Evolutionary conservation across 2,888 invertebrate genomes (phyloP).

Genomic region (Spodoptera exigua): DNA sequence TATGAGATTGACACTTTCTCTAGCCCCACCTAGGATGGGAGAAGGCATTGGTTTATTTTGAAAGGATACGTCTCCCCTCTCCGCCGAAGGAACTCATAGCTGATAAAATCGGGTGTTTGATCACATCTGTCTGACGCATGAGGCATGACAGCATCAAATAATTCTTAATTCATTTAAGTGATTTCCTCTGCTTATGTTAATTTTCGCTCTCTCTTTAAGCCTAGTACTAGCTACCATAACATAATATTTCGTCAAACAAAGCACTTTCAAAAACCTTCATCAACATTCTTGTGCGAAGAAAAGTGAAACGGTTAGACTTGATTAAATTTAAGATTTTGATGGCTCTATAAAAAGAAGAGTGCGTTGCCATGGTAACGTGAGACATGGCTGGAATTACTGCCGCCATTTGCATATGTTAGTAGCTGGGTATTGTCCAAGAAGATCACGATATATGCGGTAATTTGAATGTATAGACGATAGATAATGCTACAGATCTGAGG

Average conservation of each 20-base stretch:
- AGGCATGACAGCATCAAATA: slow-evolving; percentile 14
- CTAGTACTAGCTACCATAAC: no score
- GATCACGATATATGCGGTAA: slow-evolving; percentile 34
- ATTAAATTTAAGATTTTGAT: slow-evolving; percentile 58
- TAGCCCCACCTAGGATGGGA: no score
- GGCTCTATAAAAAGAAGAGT: slow-evolving; percentile 39
- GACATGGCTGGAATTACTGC: slow-evolving; percentile 41
- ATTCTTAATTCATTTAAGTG: not conserved
- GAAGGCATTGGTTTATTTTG: no score
- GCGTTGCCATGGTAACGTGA: slow-evolving; percentile 49
- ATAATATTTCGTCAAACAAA: not conserved
- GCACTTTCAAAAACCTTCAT: slow-evolving; percentile 12
- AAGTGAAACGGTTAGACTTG: slow-evolving; percentile 42
- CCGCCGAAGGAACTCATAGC: no score
- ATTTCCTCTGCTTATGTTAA: no score
- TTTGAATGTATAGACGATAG: slow-evolving; percentile 35
- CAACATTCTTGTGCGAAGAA: slow-evolving; percentile 18
- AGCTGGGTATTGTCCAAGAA: slow-evolving; percentile 49
- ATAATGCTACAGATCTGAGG: slow-evolving; percentile 13
- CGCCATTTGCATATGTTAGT: slow-evolving; percentile 52
- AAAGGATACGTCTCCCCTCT: no score
- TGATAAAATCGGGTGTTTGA: no score
- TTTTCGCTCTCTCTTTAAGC: no score
- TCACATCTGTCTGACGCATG: no score
- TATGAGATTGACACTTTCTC: no score